Percentiles rank a stretch among this genome's conserved stretches.
Conservation (phyloP, 2,797 vertebrate genomes). For the Sebastes matsubarae region DNA sequence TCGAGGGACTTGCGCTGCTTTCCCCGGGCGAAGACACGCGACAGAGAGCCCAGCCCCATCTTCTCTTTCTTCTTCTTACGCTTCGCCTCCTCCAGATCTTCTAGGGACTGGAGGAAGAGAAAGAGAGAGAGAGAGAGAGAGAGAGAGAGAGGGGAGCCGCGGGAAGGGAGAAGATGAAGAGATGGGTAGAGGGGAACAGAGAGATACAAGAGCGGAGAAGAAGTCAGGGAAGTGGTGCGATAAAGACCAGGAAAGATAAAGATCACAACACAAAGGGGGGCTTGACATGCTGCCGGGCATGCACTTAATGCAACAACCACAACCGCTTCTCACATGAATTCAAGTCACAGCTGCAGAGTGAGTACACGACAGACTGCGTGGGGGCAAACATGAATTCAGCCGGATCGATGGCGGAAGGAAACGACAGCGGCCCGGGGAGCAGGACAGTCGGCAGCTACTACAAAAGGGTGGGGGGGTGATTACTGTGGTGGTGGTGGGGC, state of each 20-base stretch:
- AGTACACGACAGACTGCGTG: conserved; percentile 39
- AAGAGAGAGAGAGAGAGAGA: neutral
- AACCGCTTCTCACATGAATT: conserved; percentile 29
- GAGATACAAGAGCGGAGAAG: conserved; percentile 22
- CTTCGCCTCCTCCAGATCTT: conserved; percentile 99
- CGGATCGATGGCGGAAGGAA: conserved; percentile 46
- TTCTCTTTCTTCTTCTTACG: conserved; percentile 99
- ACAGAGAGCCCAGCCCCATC: conserved; percentile 97
- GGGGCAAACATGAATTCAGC: conserved; percentile 55
- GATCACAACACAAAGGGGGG: conserved; percentile 40
- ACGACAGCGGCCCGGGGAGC: conserved; percentile 33
- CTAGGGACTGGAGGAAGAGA: conserved; percentile 89
- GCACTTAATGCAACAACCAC: conserved; percentile 40
- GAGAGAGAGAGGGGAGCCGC: conserved; percentile 1
- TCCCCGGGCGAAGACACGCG: conserved; percentile 95
- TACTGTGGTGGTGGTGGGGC: conserved; percentile 61
- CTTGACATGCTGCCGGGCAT: conserved; percentile 61
- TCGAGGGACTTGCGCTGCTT: conserved; percentile 98
- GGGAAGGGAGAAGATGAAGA: conserved; percentile 12
- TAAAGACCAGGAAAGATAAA: conserved; percentile 35
- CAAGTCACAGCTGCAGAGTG: conserved; percentile 44
- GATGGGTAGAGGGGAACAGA: conserved; percentile 24
- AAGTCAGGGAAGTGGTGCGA: conserved; percentile 25
- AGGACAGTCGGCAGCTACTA: conserved; percentile 22
- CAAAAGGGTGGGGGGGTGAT: conserved; percentile 31